Evolutionary conservation across 2,888 invertebrate genomes (phyloP).

Genomic region (Eristalis arbustorum): DNA sequence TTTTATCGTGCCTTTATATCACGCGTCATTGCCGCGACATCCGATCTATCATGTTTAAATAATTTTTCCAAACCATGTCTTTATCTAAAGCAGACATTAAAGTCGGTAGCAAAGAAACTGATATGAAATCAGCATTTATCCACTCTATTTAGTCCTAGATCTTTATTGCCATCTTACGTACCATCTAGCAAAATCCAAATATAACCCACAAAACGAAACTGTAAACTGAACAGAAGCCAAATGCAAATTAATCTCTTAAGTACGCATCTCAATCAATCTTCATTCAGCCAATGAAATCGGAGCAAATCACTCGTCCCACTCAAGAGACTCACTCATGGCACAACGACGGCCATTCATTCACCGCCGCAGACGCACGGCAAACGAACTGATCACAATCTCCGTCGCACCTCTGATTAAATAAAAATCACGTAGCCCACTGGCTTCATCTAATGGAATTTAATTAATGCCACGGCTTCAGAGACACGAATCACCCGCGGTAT

Average conservation of each 20-base stretch:
- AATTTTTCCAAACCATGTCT: no score
- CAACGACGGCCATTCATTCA: not conserved
- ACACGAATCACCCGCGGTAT: not conserved
- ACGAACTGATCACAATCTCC: not conserved
- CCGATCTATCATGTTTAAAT: no score
- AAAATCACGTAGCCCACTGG: constrained; percentile 11
- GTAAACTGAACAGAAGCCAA: not conserved
- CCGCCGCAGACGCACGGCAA: not conserved
- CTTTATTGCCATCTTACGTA: no score
- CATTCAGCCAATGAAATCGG: not conserved
- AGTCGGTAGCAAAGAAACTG: no score
- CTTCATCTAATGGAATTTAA: constrained; percentile 19
- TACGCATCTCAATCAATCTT: not conserved
- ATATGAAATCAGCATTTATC: no score
- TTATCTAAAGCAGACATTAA: no score
- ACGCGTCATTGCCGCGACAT: no score
- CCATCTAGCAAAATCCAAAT: not conserved
- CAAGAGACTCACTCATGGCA: not conserved
- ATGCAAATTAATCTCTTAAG: not conserved
- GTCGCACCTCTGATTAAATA: constrained; percentile 18
- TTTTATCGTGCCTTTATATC: no score
- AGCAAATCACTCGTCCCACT: not conserved
- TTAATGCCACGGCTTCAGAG: constrained; percentile 29
- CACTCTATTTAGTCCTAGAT: no score
- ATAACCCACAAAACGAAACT: not conserved